phyloP scores from a whole-genome alignment of 2,797 vertebrate genomes.

The Catostomus latipinnis region DNA sequence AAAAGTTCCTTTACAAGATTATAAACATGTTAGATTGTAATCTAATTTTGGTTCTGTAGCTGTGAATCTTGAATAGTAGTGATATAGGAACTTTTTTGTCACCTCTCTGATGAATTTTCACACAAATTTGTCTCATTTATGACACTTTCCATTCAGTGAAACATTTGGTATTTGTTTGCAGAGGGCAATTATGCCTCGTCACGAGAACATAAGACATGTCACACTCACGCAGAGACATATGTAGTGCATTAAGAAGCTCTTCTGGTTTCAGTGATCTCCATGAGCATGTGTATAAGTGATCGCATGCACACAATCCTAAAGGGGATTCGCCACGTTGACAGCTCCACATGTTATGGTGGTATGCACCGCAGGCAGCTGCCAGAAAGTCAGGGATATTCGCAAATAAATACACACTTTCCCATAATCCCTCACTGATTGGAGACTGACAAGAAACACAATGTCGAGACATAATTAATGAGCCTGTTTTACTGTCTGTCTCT shows the following conservation, averaged over 20 bases:
- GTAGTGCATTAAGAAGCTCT: constrained; percentile 32
- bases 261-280: constrained; percentile 21
- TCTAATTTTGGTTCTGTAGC: constrained; percentile 20
- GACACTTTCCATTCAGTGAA: constrained; percentile 37
- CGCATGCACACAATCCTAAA: constrained; percentile 38
- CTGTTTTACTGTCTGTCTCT: constrained; percentile 38
- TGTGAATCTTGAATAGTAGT: constrained; percentile 38
- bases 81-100: constrained; percentile 15
- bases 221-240: constrained; percentile 43
- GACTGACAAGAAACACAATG: constrained; percentile 44
- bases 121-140: constrained; percentile 25
- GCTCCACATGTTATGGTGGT: constrained; percentile 42
- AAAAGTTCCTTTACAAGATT: neutral
- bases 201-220: constrained; percentile 31
- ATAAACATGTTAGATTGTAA: constrained; percentile 29
- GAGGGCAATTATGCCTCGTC: constrained; percentile 30
- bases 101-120: constrained; percentile 23
- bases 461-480: constrained; percentile 45
- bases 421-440: constrained; percentile 36
- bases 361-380: constrained; percentile 30
- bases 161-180: constrained; percentile 48
- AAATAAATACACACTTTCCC: constrained; percentile 40
- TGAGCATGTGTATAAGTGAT: constrained; percentile 41
- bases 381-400: constrained; percentile 7
- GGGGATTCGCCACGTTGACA: constrained; percentile 43